A percentile compares a stretch with the other conserved stretches of the same genome.
These are phyloP conservation scores for Aleiodes sp. DNA, from an alignment of 1,140 invertebrate species.

Conservation along the genomic window DNA sequence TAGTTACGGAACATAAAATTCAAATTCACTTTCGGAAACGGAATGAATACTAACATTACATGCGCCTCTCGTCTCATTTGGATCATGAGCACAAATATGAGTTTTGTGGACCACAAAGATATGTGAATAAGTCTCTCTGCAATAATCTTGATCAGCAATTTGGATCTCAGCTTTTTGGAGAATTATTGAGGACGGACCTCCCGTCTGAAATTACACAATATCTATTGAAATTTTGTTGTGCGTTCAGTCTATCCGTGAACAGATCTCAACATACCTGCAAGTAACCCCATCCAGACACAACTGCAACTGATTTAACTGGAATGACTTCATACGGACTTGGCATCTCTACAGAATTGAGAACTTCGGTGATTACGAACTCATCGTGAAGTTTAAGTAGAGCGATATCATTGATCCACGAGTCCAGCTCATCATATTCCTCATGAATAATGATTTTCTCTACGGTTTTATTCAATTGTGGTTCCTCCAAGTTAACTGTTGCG, in stretches of 20 bases:
- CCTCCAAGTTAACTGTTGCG: conserved; percentile 32
- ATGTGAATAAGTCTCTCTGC: not conserved
- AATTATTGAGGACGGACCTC: conserved; percentile 6
- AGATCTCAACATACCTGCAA: too few species aligned
- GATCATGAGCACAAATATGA: conserved; percentile 35
- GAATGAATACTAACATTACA: conserved; percentile 28
- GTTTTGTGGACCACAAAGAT: conserved; percentile 18
- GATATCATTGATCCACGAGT: conserved; percentile 45
- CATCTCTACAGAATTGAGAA: not conserved
- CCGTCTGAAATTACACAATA: conserved; percentile 10
- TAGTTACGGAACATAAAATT: not conserved
- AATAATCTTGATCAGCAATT: conserved; percentile 29
- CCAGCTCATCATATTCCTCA: conserved; percentile 18
- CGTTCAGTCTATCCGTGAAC: too few species aligned
- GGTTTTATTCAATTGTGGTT: not conserved
- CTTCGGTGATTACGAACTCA: not conserved
- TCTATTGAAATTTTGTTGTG: too few species aligned
- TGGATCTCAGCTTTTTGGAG: conserved; percentile 24
- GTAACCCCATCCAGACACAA: conserved; percentile 36
- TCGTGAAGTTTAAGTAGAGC: conserved; percentile 36
- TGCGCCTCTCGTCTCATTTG: conserved; percentile 22
- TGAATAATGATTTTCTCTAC: conserved; percentile 39
- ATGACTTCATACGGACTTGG: not conserved
- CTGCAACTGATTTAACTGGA: conserved; percentile 1
- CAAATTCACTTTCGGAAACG: not conserved